These are phyloP conservation scores for Peribatodes rhomboidaria DNA, from an alignment of 2,888 invertebrate genomes.

Conservation along the genomic window DNA sequence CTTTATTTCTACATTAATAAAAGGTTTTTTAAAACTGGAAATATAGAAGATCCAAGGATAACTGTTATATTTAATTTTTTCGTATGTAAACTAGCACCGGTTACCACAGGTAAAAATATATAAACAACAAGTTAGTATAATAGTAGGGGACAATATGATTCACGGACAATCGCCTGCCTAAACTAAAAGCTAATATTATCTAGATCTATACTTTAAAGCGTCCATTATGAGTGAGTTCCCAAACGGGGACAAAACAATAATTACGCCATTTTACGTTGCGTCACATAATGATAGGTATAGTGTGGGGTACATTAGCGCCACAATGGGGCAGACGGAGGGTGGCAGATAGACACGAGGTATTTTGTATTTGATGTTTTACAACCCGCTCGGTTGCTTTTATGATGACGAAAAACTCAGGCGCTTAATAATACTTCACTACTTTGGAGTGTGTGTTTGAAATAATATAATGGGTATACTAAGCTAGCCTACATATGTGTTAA, in stretches of 20 bases:
- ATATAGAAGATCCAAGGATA: no score
- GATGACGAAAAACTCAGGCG: constrained; percentile 1
- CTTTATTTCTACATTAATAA: no score
- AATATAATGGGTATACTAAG: neutral
- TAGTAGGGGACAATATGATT: neutral
- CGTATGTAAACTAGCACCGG: no score
- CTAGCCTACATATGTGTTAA: no score
- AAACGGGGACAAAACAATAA: constrained; percentile 76
- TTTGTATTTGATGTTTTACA: constrained; percentile 49
- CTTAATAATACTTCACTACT: neutral
- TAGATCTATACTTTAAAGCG: constrained; percentile 55
- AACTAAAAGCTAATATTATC: constrained; percentile 33
- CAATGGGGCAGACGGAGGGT: constrained; percentile 60
- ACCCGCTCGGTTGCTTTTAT: constrained; percentile 23
- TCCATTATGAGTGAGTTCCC: constrained; percentile 67
- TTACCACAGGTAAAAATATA: no score
- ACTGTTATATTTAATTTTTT: no score
- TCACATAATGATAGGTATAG: constrained; percentile 75
- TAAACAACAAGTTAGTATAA: no score
- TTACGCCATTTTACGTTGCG: constrained; percentile 78
- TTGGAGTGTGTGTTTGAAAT: neutral
- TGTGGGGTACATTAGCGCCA: constrained; percentile 77
- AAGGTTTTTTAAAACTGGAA: no score
- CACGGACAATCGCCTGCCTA: constrained; percentile 9
- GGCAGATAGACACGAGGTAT: constrained; percentile 46